Conservation (phyloP, 2,888 invertebrate species). For the Ophioninae sp. region DNA sequence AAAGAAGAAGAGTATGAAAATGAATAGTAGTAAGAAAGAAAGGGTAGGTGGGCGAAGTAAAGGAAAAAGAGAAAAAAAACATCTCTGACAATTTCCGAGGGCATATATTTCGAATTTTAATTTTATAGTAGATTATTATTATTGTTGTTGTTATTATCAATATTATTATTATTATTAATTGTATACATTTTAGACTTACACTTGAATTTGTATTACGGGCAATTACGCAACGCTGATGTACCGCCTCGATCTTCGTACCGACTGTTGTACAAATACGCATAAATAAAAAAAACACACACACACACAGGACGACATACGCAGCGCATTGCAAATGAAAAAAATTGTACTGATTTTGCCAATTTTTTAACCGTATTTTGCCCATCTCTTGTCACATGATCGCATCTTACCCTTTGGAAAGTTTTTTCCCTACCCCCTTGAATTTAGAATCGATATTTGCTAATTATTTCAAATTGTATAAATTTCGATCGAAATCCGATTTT, state of each 20-base stretch:
- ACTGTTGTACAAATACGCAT: conserved; percentile 36
- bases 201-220: conserved; percentile 45
- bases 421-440: too few relatives aligned
- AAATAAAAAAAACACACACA: conserved; percentile 40
- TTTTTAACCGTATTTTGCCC: too few relatives aligned
- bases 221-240: conserved; percentile 34
- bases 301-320: not conserved
- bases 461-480: too few relatives aligned
- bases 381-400: too few relatives aligned
- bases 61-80: conserved; percentile 17
- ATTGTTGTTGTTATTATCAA: conserved; percentile 11
- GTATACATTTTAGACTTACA: conserved; percentile 21
- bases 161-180: conserved; percentile 16
- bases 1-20: too few relatives aligned
- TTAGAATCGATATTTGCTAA: too few relatives aligned
- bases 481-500: too few relatives aligned
- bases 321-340: conserved; percentile 7
- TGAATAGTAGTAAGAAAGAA: not conserved
- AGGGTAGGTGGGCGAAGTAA: not conserved
- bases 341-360: too few relatives aligned
- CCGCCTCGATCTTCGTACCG: conserved; percentile 23
- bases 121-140: conserved; percentile 22
- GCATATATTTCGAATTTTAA: conserved; percentile 33
- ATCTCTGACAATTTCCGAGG: conserved; percentile 19
- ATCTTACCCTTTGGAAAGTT: too few relatives aligned